Conservation (phyloP, 2,888 invertebrate genomes). For the Tachina lurida region DNA sequence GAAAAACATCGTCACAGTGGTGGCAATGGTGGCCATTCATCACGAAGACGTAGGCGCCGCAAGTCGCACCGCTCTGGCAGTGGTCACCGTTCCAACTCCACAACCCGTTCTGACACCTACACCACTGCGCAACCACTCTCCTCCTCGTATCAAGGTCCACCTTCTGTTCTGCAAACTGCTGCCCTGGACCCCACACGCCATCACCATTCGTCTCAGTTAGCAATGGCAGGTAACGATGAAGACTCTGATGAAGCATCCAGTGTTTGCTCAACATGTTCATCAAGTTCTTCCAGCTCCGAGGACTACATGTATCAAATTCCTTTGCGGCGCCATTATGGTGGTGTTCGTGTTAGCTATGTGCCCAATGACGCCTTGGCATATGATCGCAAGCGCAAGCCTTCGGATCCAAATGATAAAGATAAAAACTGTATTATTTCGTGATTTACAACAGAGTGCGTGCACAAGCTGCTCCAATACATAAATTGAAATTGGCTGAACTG, state of each 20-base stretch:
- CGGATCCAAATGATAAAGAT: constrained; percentile 84
- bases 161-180: constrained; percentile 74
- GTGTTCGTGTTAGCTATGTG: constrained; percentile 95
- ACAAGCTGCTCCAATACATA: constrained; percentile 37
- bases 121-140: constrained; percentile 80
- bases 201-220: constrained; percentile 61
- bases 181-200: constrained; percentile 59
- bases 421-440: constrained; percentile 95
- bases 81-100: constrained; percentile 78
- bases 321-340: constrained; percentile 92
- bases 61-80: constrained; percentile 79
- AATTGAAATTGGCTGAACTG: constrained; percentile 39
- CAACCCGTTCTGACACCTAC: constrained; percentile 80
- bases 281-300: constrained; percentile 91
- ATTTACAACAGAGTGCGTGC: constrained; percentile 81
- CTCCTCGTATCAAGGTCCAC: constrained; percentile 80
- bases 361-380: constrained; percentile 95
- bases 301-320: constrained; percentile 95
- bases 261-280: constrained; percentile 95
- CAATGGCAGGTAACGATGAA: constrained; percentile 74
- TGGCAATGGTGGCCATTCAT: constrained; percentile 77
- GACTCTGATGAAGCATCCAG: constrained; percentile 89
- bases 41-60: constrained; percentile 79
- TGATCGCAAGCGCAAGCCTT: constrained; percentile 87
- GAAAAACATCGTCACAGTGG: constrained; percentile 68